These are phyloP conservation scores for Heliconius sara DNA, from an alignment of 2,888 invertebrate species.

Conservation along the genomic window DNA sequence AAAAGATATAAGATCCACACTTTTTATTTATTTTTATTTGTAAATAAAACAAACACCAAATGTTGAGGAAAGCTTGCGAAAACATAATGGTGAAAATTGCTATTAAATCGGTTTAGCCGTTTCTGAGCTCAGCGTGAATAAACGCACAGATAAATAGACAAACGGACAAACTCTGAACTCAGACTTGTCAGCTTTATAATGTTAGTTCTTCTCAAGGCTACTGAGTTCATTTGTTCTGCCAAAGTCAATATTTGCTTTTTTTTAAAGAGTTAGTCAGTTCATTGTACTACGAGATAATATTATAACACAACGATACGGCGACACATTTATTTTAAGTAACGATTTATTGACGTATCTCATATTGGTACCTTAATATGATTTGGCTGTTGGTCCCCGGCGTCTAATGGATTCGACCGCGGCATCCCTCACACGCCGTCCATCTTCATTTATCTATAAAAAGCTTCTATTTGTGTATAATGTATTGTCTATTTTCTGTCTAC, in stretches of 20 bases:
- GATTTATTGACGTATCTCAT: neutral
- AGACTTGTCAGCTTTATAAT: neutral
- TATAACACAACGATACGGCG: neutral
- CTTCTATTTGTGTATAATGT: conserved; percentile 1
- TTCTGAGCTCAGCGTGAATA: neutral
- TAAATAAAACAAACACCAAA: too few species aligned
- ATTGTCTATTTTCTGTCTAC: conserved; percentile 1
- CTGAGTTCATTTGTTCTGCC: neutral
- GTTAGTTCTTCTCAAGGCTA: too few species aligned
- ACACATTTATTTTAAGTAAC: neutral
- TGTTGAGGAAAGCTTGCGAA: too few species aligned
- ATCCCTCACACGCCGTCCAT: conserved; percentile 23
- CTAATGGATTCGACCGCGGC: conserved; percentile 32
- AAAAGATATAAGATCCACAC: too few species aligned
- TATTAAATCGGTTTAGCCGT: neutral
- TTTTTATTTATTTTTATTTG: too few species aligned
- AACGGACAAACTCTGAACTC: neutral
- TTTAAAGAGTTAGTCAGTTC: neutral
- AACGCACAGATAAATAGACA: too few species aligned
- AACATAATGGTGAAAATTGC: neutral
- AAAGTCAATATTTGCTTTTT: neutral
- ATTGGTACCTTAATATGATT: neutral
- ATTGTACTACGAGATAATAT: neutral
- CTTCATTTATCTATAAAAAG: conserved; percentile 31
- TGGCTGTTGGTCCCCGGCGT: conserved; percentile 11